These are phyloP conservation scores for Nymphalis io DNA, from an alignment of 1,140 invertebrate species.

Conservation along the genomic window DNA sequence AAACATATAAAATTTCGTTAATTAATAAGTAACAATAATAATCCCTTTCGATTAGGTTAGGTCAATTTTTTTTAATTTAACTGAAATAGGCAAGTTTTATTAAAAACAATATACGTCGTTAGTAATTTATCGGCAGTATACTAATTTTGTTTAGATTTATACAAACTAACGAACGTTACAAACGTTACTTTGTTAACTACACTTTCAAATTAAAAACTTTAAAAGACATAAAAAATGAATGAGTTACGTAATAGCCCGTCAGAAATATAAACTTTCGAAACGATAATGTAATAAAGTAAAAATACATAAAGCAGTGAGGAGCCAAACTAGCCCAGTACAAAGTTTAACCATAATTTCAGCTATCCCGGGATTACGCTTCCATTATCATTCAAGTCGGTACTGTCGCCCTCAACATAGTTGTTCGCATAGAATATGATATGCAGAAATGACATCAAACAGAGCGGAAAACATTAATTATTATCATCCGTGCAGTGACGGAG, in stretches of 20 bases:
- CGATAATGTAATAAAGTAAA: background rate
- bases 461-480: no score
- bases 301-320: conserved; percentile 7
- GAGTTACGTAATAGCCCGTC: background rate
- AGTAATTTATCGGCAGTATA: no score
- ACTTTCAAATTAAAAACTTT: background rate
- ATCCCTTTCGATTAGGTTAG: no score
- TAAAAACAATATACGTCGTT: no score
- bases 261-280: background rate
- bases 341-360: conserved; percentile 14
- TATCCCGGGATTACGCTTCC: conserved; percentile 17
- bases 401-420: conserved; percentile 8
- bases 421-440: background rate
- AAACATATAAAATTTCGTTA: no score
- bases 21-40: no score
- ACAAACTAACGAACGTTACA: no score
- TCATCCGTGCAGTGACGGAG: no score
- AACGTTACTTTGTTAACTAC: background rate
- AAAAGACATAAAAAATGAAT: background rate
- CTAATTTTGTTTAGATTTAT: no score
- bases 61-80: no score
- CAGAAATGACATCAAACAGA: background rate
- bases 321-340: conserved; percentile 10
- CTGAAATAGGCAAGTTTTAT: no score
- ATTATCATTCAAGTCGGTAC: conserved; percentile 17